Evolutionary conservation across 2,888 invertebrate species (phyloP), one percentile per base, ranked within the genome.

Genomic region (Eupithecia subfuscata): DNA sequence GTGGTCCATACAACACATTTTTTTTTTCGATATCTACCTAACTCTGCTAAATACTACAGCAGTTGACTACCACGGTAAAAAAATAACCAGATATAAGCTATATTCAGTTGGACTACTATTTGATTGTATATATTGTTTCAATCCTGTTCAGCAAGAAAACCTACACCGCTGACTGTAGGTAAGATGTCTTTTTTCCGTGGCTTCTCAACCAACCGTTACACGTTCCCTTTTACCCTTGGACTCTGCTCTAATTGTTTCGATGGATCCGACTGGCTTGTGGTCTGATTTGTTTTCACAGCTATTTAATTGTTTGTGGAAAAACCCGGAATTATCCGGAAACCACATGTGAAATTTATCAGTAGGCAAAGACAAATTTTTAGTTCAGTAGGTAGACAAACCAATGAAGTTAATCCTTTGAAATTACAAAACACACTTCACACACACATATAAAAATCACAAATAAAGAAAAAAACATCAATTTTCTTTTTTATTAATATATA

Each of bases 141-240:
- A 22, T 56, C 11, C 9, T 22, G 22, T 56, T 56, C 11, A 56
- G 52, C 52, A 56, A 22, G 11, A 56, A 48, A 48, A 48, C 40
- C 11, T 43, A 68, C 1, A 68, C 22, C 22, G 40, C 22, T 40
- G 40, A 43, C 63, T 43, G 40, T 43, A 40, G 2, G n/a, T 63
- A 18, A 30, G 30, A 25, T 12, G 37, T 37, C 25, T 76, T 70
- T 69, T 70, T 69, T 64, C 48, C 30, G 69, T 69, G 30, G 37
- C 18, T 67, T 71, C 25, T 68, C 68, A 45, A 72, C 82, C 77
- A 83, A 85, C 84, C 87, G 83, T 84, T 80, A 83, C 84, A 84
- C 87, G 76, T 87, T 89, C 85, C 81, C 83, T 84, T 86, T 82
- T 71, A 85, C 85, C 89, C 89, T 90, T 90, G 86, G 83, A 79